Evolutionary conservation across 2,888 invertebrate species (phyloP).

Genomic region (Cecidostiba fungosa): DNA sequence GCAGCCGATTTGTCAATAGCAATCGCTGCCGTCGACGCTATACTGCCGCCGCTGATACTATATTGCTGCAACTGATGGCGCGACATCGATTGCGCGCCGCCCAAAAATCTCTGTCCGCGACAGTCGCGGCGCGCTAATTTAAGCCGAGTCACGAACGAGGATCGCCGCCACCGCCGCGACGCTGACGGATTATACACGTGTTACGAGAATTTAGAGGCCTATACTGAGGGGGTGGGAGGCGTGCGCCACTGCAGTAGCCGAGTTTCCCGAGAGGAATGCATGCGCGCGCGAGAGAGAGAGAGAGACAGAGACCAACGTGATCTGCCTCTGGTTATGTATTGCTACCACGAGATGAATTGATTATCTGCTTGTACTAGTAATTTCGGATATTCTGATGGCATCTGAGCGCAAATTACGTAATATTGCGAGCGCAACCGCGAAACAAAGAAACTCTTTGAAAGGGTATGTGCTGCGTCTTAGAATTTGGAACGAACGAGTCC

Average conservation of each 20-base stretch:
- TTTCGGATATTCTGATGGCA: background rate
- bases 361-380: background rate
- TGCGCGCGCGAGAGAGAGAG: background rate
- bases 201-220: conserved; percentile 3
- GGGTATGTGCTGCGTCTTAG: too few species aligned
- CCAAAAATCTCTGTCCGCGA: conserved; percentile 60
- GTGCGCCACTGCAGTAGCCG: background rate
- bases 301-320: background rate
- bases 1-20: conserved; percentile 56
- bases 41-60: background rate
- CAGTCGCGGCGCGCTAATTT: conserved; percentile 46
- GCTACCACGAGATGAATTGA: background rate
- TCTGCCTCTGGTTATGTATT: conserved; percentile 5
- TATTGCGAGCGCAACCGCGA: background rate
- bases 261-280: conserved; percentile 16
- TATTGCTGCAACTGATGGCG: conserved; percentile 75
- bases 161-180: background rate
- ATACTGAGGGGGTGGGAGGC: background rate
- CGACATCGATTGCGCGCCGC: conserved; percentile 74
- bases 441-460: too few species aligned
- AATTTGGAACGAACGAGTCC: too few species aligned
- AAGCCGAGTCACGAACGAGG: conserved; percentile 3
- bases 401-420: background rate
- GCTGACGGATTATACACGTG: background rate
- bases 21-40: conserved; percentile 27